Conservation (phyloP, 1,140 invertebrate genomes). For the Pantala flavescens region DNA sequence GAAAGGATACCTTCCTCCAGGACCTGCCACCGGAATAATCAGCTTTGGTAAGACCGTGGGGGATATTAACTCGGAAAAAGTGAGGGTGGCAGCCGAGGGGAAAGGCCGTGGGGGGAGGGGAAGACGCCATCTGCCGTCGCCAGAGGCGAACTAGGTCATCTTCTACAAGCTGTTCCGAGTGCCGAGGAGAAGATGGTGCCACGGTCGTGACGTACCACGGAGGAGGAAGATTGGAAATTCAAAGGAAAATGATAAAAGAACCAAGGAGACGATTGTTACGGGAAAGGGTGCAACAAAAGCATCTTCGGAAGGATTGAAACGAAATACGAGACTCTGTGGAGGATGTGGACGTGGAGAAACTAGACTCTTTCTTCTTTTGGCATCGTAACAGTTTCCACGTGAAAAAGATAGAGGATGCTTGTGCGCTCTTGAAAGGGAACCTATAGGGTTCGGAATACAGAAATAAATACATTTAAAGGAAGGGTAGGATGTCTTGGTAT, state of each 20-base stretch:
- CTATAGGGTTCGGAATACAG: no score
- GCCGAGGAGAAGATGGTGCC: background rate
- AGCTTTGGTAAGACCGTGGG: background rate
- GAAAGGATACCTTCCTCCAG: background rate
- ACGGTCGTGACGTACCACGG: background rate
- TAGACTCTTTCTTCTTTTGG: no score
- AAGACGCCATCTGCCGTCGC: background rate
- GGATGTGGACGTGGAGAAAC: no score
- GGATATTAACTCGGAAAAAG: background rate
- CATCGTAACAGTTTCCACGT: no score
- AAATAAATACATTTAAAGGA: no score
- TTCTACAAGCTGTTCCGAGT: background rate
- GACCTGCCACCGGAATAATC: conserved; percentile 1
- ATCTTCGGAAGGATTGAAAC: no score
- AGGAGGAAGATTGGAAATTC: background rate
- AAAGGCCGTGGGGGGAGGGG: background rate
- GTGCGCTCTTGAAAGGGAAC: no score
- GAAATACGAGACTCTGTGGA: no score
- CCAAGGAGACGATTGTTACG: no score
- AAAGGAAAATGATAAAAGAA: background rate
- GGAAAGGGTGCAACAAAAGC: no score
- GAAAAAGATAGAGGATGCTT: no score
- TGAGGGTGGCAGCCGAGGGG: background rate
- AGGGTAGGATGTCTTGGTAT: no score
- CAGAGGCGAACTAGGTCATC: background rate